phyloP scores from a whole-genome alignment of 2,888 invertebrate genomes.

The Iselma pallidipennis region DNA sequence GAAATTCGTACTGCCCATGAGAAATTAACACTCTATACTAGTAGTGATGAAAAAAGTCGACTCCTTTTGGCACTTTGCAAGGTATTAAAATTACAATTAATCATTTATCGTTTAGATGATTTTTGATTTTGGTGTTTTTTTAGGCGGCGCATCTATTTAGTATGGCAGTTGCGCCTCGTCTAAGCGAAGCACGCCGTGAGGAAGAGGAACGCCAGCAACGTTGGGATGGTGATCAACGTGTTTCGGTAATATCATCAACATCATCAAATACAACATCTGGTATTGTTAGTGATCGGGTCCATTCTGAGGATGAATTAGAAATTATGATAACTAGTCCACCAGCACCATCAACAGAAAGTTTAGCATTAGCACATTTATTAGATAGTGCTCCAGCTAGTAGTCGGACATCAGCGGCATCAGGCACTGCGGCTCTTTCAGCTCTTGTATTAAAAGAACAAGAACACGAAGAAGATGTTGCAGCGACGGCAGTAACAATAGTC shows the following conservation, averaged over 20 bases:
- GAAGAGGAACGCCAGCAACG: conserved; percentile 72
- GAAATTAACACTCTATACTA: conserved; percentile 86
- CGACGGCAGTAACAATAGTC: conserved; percentile 56
- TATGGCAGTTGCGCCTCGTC: conserved; percentile 85
- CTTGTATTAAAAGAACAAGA: conserved; percentile 52
- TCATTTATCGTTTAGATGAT: conserved; percentile 66
- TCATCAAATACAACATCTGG: conserved; percentile 98
- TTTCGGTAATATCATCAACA: conserved; percentile 73
- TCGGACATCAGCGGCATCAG: conserved; percentile 61
- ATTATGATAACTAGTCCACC: conserved; percentile 78
- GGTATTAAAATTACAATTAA: not conserved
- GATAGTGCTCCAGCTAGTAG: conserved; percentile 67
- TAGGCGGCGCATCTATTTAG: conserved; percentile 91
- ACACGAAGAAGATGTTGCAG: conserved; percentile 53
- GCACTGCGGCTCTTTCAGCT: conserved; percentile 55
- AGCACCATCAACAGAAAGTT: conserved; percentile 84
- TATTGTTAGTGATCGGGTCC: conserved; percentile 93
- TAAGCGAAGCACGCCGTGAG: conserved; percentile 78
- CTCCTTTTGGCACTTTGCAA: conserved; percentile 63
- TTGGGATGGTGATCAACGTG: conserved; percentile 54
- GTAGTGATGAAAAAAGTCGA: conserved; percentile 92
- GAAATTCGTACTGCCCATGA: conserved; percentile 91
- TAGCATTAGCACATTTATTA: conserved; percentile 76
- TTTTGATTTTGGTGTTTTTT: not conserved
- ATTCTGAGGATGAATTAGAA: conserved; percentile 92